phyloP scores from a whole-genome alignment of 2,113 vertebrate genomes.

The Larimichthys polyactis region DNA sequence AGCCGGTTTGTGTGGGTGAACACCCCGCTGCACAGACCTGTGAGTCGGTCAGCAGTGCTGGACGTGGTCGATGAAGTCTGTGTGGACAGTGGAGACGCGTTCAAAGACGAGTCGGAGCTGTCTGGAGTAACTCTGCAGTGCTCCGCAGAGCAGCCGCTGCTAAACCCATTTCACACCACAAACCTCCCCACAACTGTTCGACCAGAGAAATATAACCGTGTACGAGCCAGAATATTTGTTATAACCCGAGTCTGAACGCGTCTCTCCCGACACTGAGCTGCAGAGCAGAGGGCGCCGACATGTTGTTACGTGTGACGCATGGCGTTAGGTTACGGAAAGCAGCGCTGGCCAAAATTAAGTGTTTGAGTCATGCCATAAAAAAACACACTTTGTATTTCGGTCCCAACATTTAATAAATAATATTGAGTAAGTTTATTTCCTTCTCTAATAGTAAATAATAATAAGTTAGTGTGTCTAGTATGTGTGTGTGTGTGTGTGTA shows the following conservation, averaged over 20 bases:
- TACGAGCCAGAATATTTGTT: too few species aligned
- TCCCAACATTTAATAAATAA: too few species aligned
- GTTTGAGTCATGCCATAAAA: too few species aligned
- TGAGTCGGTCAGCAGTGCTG: neutral
- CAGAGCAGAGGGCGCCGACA: slow-evolving; percentile 55
- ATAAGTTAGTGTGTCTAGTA: too few species aligned
- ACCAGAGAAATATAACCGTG: rapidly evolving
- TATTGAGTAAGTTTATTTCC: too few species aligned
- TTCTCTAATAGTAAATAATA: too few species aligned
- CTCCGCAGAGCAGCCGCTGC: slow-evolving; percentile 39
- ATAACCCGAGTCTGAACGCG: neutral
- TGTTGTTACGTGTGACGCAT: slow-evolving; percentile 57
- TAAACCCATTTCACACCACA: slow-evolving; percentile 57
- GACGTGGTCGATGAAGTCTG: neutral
- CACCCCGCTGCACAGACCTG: neutral
- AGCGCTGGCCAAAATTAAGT: slow-evolving; percentile 26
- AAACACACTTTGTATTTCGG: too few species aligned
- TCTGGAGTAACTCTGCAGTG: slow-evolving; percentile 30
- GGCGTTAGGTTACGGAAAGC: slow-evolving; percentile 35
- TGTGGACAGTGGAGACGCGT: neutral
- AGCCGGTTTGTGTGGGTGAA: neutral
- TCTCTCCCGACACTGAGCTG: neutral
- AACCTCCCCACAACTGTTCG: rapidly evolving
- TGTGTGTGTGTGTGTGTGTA: too few species aligned
- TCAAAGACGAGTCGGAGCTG: slow-evolving; percentile 13